Percentiles rank a stretch among this genome's conserved stretches.
These are phyloP conservation scores for Sphaerophoria rueppellii DNA, from an alignment of 2,888 invertebrate genomes.

Conservation along the genomic window DNA sequence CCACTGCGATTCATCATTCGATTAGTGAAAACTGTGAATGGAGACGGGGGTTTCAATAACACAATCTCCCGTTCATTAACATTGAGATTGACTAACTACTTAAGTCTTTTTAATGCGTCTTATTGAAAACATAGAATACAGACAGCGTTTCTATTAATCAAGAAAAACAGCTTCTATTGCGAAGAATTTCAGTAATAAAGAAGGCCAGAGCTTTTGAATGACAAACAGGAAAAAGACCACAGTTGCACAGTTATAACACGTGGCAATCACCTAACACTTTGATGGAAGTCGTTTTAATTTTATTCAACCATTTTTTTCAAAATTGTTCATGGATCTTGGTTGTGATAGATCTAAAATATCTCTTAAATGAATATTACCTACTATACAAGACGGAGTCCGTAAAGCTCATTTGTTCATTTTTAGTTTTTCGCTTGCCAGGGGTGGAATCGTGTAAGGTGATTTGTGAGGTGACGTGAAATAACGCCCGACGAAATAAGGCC, in stretches of 20 bases:
- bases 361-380: too few species aligned
- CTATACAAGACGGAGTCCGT: too few species aligned
- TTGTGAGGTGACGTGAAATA: too few species aligned
- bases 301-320: not conserved
- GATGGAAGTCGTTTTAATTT: not conserved
- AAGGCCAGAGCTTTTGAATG: not conserved
- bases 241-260: not conserved
- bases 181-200: not conserved
- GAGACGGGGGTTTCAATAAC: constrained; percentile 24
- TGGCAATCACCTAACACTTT: not conserved
- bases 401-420: too few species aligned
- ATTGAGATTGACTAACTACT: constrained; percentile 6
- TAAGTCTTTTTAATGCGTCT: constrained; percentile 12
- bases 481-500: too few species aligned
- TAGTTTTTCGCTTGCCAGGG: too few species aligned
- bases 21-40: not conserved
- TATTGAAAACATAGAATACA: not conserved
- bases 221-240: not conserved
- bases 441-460: too few species aligned
- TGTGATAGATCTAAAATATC: not conserved
- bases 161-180: not conserved
- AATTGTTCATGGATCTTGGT: not conserved
- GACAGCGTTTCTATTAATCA: not conserved
- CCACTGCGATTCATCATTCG: constrained; percentile 15
- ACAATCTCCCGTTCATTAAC: constrained; percentile 33